phyloP scores from a whole-genome alignment of 2,113 vertebrate genomes.

The Gobiocypris rarus region DNA sequence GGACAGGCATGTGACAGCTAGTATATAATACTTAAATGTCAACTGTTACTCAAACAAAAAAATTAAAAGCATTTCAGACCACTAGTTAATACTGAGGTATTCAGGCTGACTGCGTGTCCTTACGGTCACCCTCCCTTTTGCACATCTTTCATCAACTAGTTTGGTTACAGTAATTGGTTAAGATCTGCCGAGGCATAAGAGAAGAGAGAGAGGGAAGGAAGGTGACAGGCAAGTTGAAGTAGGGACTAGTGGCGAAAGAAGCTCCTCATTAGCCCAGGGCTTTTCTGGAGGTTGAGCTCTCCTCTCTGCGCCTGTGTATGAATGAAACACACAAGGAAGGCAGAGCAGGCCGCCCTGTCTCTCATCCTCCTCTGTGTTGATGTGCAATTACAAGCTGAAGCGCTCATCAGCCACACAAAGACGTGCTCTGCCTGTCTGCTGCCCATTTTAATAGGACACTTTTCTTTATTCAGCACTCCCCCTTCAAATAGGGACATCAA shows the following conservation, averaged over 20 bases:
- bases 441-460: slow-evolving; percentile 42
- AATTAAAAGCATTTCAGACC: no score
- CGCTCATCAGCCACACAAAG: slow-evolving; percentile 45
- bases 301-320: neutral
- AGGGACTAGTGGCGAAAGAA: slow-evolving; percentile 31
- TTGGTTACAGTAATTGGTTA: slow-evolving; percentile 41
- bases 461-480: slow-evolving; percentile 27
- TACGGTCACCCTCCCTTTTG: no score
- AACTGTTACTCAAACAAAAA: no score
- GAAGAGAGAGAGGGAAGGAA: neutral
- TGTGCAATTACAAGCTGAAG: slow-evolving; percentile 54
- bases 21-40: no score
- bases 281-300: slow-evolving; percentile 28
- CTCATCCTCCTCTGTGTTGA: slow-evolving; percentile 21
- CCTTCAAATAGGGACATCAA: slow-evolving; percentile 48
- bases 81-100: no score
- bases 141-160: neutral
- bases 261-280: slow-evolving; percentile 33
- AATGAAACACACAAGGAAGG: neutral
- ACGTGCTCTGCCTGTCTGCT: slow-evolving; percentile 30
- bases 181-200: slow-evolving; percentile 12
- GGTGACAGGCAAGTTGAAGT: slow-evolving; percentile 1
- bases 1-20: no score
- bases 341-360: slow-evolving; percentile 18
- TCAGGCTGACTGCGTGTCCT: neutral